Percentiles rank a stretch among this genome's conserved stretches.
Conservation (phyloP, 2,113 vertebrate species). For the Oncorhynchus gorbuscha region DNA sequence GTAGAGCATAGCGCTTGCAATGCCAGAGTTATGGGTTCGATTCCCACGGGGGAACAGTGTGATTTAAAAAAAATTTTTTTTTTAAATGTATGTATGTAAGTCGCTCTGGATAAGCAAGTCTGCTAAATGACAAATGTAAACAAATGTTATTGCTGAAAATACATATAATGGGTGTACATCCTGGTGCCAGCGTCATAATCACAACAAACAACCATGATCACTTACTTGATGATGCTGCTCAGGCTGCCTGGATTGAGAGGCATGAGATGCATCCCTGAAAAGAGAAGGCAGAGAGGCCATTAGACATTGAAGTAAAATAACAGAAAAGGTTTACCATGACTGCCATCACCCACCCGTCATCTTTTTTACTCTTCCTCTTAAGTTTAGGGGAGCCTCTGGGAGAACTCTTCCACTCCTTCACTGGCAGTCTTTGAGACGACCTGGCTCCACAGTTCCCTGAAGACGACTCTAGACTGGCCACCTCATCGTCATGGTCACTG, state of each 20-base stretch:
- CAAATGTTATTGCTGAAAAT: too few species aligned
- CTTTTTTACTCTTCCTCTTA: conserved; percentile 88
- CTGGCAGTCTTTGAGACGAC: conserved; percentile 82
- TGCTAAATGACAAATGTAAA: too few species aligned
- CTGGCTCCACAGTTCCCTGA: conserved; percentile 85
- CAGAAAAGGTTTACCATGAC: not conserved
- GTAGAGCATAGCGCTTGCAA: too few species aligned
- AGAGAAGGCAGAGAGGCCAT: conserved; percentile 26
- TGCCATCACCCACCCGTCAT: conserved; percentile 76
- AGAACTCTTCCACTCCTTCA: conserved; percentile 96
- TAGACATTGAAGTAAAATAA: not conserved
- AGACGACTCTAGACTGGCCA: conserved; percentile 84
- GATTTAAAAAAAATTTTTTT: too few species aligned
- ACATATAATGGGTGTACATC: too few species aligned
- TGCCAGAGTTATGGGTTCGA: too few species aligned
- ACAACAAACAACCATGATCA: not conserved
- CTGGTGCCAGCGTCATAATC: not conserved
- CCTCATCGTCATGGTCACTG: conserved; percentile 96
- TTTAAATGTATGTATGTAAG: too few species aligned
- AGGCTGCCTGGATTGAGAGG: conserved; percentile 70
- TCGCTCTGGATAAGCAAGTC: too few species aligned
- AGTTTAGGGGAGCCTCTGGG: conserved; percentile 89
- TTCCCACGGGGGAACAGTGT: too few species aligned
- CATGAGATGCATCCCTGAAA: conserved; percentile 70
- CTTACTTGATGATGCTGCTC: conserved; percentile 69